Percentiles rank a stretch among this genome's conserved stretches.
Conservation (phyloP, 1,140 invertebrate genomes). For the Spodoptera litura region DNA sequence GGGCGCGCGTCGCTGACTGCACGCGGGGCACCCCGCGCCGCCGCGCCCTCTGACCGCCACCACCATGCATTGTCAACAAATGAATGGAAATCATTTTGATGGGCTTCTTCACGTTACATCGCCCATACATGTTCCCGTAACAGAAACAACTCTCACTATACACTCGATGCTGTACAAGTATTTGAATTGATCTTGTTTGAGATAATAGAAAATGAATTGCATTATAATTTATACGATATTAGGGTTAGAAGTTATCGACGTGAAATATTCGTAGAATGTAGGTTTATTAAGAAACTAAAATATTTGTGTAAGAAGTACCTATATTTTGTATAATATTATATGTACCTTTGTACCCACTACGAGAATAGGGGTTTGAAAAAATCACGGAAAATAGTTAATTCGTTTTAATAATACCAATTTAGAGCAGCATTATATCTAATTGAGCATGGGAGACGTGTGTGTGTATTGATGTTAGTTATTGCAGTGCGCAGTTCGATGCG, state of each 20-base stretch:
- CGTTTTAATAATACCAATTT: constrained; percentile 18
- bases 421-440: constrained; percentile 17
- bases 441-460: constrained; percentile 20
- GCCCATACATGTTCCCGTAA: constrained; percentile 22
- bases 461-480: constrained; percentile 32
- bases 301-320: background rate
- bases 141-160: background rate
- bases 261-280: background rate
- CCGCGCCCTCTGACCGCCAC: constrained; percentile 65
- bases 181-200: constrained; percentile 12
- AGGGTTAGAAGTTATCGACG: background rate
- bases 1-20: constrained; percentile 77
- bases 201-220: constrained; percentile 1
- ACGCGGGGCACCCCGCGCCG: constrained; percentile 65
- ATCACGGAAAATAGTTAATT: background rate
- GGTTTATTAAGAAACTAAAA: background rate
- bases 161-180: background rate
- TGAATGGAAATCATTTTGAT: constrained; percentile 80
- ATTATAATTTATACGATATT: background rate
- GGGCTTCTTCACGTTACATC: constrained; percentile 47
- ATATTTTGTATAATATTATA: background rate
- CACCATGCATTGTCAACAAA: constrained; percentile 77
- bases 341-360: no score
- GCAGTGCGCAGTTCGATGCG: constrained; percentile 20
- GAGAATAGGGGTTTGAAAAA: background rate